Base-by-base conservation (phyloP, 2,113 vertebrate genomes). In the Nyctibius bracteatus region DNA sequence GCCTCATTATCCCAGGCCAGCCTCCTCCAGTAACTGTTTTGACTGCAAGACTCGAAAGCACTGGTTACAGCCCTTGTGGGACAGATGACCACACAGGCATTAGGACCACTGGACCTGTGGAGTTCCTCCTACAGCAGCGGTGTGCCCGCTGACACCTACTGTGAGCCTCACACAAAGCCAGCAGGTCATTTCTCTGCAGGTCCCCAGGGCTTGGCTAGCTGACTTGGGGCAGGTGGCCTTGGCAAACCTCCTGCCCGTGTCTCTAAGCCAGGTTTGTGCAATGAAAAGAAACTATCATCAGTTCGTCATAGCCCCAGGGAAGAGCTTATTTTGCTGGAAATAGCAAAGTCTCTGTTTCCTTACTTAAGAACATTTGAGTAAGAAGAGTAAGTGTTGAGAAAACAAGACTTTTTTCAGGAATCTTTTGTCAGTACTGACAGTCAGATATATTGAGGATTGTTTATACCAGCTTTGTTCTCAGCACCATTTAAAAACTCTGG, bases 301-400 rank as follows among this genome's bases (percentile, higher is more conserved):
- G 14, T 39, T 88, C 63, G 8, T 73, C 30, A 67, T 2, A 71
- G 71, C 68, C 41, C n/a, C 55, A 52, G 41, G 68, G 57, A 91
- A 81, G 31, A 84, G 31, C 27, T 80, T 86, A 49, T 91, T 93
- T 86, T 86, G 57, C 35, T 83, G 74, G 43, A 44, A 73, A 46
- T 61, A 66, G 21, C 43, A 81, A 75, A 71, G 31, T 51, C 66
- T 92, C 52, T 91, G 49, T 68, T 94, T 80, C 14, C 28, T 88
- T 81, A 74, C 39, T 92, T 86, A 44, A 24, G 61, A 88, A 81
- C 23, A 30, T 79, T 81, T 79, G 72, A 58, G 52, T 67, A 57
- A 92, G 59, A 94, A 67, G 44, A 91, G 33, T 71, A 86, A 86
- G 37, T 55, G 73, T 67, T 94, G 77, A 93, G 85, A 91, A 86